These are phyloP conservation scores for Vipera ursinii DNA, from an alignment of 2,797 vertebrate genomes.

Conservation along the genomic window DNA sequence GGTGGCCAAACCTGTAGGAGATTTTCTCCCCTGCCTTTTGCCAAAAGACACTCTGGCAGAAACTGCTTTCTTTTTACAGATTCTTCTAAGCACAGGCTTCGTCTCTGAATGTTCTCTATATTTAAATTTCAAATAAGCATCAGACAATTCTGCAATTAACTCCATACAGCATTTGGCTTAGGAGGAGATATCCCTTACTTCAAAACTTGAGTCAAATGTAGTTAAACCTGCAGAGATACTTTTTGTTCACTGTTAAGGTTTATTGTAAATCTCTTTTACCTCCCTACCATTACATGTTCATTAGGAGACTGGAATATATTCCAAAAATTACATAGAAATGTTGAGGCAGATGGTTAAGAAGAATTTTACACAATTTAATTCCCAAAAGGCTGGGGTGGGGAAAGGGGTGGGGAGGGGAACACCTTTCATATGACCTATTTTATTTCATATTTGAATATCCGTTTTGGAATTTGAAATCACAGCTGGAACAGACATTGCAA, in stretches of 20 bases:
- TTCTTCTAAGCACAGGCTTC: background rate
- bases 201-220: constrained; percentile 63
- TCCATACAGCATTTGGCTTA: constrained; percentile 28
- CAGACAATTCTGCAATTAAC: constrained; percentile 53
- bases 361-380: constrained; percentile 62
- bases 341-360: constrained; percentile 66
- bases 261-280: constrained; percentile 59
- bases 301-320: constrained; percentile 68
- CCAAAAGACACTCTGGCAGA: background rate
- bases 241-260: constrained; percentile 70
- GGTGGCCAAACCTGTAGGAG: background rate
- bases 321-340: constrained; percentile 63
- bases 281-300: constrained; percentile 64
- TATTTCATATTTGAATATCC: background rate
- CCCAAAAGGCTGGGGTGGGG: constrained; percentile 15
- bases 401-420: background rate
- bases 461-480: constrained; percentile 19
- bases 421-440: constrained; percentile 17
- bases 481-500: constrained; percentile 18
- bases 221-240: constrained; percentile 61
- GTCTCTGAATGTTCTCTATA: constrained; percentile 13
- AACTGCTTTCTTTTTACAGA: background rate
- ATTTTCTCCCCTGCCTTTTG: background rate
- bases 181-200: constrained; percentile 55
- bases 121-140: constrained; percentile 64